phyloP scores from a whole-genome alignment of 2,113 vertebrate species.

The Uria lomvia region DNA sequence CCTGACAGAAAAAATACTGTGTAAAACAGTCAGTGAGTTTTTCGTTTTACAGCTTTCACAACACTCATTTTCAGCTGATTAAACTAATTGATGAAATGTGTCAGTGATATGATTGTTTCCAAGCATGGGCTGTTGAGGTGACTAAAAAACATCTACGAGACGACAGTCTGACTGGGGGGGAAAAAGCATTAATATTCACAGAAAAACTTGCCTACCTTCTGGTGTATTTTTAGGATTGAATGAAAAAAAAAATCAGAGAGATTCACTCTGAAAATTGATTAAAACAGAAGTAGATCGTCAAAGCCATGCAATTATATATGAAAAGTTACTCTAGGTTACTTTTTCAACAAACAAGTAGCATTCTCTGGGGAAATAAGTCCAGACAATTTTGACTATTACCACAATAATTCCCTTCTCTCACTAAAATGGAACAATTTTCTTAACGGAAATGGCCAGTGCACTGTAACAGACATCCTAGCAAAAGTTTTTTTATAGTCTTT shows the following conservation, averaged over 20 bases:
- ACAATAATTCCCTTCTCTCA: constrained; percentile 29
- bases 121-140: background rate
- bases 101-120: background rate
- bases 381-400: background rate
- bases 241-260: background rate
- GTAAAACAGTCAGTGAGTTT: background rate
- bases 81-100: background rate
- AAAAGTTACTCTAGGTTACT: background rate
- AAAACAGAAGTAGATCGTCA: background rate
- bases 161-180: accelerated
- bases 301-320: background rate
- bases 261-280: background rate
- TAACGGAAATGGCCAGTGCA: background rate
- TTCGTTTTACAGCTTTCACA: background rate
- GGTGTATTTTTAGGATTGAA: background rate
- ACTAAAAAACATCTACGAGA: background rate
- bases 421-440: background rate
- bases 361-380: background rate
- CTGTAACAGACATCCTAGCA: background rate
- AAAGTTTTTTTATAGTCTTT: background rate
- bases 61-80: background rate
- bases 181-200: background rate
- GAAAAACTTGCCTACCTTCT: background rate
- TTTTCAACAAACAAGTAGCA: background rate
- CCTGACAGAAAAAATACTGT: background rate